phyloP scores from a whole-genome alignment of 2,888 invertebrate species.

The Ornithoptera alexandrae region DNA sequence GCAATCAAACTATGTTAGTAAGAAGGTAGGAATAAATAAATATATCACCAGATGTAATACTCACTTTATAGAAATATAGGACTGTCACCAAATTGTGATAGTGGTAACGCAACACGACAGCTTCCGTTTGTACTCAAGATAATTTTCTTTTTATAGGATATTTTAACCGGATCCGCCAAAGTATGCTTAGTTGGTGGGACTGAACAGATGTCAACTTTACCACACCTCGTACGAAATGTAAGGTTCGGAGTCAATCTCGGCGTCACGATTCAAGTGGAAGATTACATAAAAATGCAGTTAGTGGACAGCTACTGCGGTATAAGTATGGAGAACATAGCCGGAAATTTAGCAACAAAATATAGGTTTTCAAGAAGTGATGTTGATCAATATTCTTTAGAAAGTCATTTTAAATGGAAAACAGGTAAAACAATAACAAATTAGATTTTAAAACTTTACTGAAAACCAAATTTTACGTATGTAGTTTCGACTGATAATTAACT shows the following conservation, averaged over 20 bases:
- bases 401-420: conserved; percentile 91
- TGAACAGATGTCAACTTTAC: conserved; percentile 96
- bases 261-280: conserved; percentile 87
- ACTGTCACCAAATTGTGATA: no score
- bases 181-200: conserved; percentile 94
- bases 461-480: no score
- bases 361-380: conserved; percentile 86
- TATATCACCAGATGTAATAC: no score
- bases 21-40: no score
- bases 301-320: conserved; percentile 90
- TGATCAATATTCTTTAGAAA: conserved; percentile 89
- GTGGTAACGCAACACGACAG: no score
- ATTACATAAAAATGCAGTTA: conserved; percentile 70
- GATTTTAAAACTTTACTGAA: no score
- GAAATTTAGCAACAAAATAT: conserved; percentile 88
- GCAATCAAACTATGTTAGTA: no score
- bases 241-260: conserved; percentile 94
- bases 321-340: conserved; percentile 94
- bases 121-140: no score
- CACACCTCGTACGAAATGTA: conserved; percentile 90
- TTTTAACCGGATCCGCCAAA: conserved; percentile 88
- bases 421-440: conserved; percentile 64
- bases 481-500: no score
- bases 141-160: conserved; percentile 81
- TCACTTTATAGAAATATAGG: no score